A percentile compares a stretch with the other conserved stretches of the same genome.
Conservation (phyloP, 2,797 vertebrate species). For the Anguilla obscura region DNA sequence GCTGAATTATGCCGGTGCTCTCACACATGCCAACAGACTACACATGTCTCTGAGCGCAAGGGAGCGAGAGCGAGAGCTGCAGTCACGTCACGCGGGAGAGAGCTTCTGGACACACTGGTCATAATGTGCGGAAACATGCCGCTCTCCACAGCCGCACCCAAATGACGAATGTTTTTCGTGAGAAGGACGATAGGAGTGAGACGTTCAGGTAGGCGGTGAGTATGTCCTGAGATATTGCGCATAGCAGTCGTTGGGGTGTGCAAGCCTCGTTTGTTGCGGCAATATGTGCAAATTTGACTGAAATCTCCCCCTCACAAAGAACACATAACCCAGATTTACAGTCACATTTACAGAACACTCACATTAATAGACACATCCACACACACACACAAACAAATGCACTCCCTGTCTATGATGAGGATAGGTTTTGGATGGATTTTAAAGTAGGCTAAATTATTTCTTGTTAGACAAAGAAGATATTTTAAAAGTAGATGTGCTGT, state of each 20-base stretch:
- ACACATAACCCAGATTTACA: neutral
- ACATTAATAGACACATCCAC: neutral
- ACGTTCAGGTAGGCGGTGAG: neutral
- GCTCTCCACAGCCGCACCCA: neutral
- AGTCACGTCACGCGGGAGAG: neutral
- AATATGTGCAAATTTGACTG: neutral
- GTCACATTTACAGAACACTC: conserved; percentile 2
- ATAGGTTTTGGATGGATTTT: neutral
- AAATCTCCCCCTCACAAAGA: neutral
- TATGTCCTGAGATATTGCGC: neutral
- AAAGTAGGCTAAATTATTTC: neutral
- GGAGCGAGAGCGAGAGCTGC: neutral
- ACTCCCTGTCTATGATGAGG: neutral
- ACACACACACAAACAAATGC: neutral
- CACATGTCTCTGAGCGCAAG: neutral
- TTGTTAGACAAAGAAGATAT: neutral
- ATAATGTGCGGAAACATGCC: neutral
- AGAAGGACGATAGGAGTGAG: neutral
- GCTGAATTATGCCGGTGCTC: conserved; percentile 57
- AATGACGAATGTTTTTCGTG: neutral
- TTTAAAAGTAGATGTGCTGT: neutral
- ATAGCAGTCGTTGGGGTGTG: neutral
- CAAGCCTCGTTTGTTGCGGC: neutral
- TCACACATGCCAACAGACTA: conserved; percentile 31
- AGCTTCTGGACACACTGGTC: neutral